Conservation (phyloP, 2,888 invertebrate genomes). For the Cyclophora punctaria region DNA sequence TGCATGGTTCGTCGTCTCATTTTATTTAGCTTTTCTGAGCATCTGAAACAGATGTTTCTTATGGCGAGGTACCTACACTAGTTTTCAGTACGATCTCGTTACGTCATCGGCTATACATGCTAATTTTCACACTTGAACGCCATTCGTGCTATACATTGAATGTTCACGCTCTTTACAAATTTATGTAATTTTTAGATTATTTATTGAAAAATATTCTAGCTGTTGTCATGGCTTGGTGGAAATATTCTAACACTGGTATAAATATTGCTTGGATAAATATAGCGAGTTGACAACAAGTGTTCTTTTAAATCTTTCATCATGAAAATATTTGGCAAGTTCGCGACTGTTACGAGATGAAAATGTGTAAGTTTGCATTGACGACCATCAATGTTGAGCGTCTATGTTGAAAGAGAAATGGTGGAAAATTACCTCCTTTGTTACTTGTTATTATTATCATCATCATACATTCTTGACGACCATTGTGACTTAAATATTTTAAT, state of each 20-base stretch:
- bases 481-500: too few species aligned
- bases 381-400: background rate
- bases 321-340: background rate
- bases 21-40: conserved; percentile 1
- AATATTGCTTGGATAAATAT: background rate
- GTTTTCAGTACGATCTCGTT: conserved; percentile 12
- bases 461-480: too few species aligned
- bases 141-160: conserved; percentile 34
- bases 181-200: background rate
- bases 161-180: conserved; percentile 19
- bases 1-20: conserved; percentile 5
- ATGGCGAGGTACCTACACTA: conserved; percentile 4
- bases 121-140: conserved; percentile 47
- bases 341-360: background rate
- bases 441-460: too few species aligned
- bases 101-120: conserved; percentile 34
- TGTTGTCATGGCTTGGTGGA: background rate
- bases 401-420: background rate
- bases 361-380: background rate
- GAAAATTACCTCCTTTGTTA: too few species aligned
- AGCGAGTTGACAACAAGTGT: background rate
- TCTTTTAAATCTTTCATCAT: background rate
- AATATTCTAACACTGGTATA: too few species aligned
- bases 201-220: background rate
- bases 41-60: conserved; percentile 8